Evolutionary conservation across 1,140 invertebrate genomes (phyloP).

Genomic region (Brachionus calyciflorus): DNA sequence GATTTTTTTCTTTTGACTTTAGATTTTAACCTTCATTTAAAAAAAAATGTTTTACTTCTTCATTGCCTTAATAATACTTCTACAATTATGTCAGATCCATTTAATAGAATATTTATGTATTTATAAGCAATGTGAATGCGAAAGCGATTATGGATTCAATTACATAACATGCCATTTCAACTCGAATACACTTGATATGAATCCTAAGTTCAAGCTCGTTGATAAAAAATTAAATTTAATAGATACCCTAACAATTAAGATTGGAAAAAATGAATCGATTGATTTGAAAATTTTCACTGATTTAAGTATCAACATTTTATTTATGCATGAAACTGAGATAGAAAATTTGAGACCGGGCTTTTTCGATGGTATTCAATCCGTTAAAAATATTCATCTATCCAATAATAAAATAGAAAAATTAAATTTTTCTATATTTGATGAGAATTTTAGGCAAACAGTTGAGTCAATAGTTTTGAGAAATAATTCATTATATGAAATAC

Average conservation of each 20-base stretch:
- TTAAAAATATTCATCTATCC: conserved; percentile 14
- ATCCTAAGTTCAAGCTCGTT: too few relatives aligned
- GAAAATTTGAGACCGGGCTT: neutral
- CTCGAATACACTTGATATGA: too few relatives aligned
- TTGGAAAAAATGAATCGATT: neutral
- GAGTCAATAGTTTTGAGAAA: conserved; percentile 10
- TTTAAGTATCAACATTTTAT: neutral
- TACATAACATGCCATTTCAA: neutral
- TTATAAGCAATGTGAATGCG: neutral
- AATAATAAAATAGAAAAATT: neutral
- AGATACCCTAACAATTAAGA: conserved; percentile 11
- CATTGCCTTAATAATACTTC: neutral
- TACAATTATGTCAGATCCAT: neutral
- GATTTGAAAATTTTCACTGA: neutral
- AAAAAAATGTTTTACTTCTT: too few relatives aligned
- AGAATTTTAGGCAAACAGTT: neutral
- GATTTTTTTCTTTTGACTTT: too few relatives aligned
- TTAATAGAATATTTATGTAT: neutral
- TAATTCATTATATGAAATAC: neutral
- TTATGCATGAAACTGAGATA: neutral
- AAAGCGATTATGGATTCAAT: neutral
- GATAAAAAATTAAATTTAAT: neutral
- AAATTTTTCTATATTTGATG: neutral
- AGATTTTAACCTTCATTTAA: too few relatives aligned
- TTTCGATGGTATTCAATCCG: neutral